Percentiles rank a stretch among this genome's conserved stretches.
These are phyloP conservation scores for mouse (Mus musculus) DNA, from an alignment of 2,113 vertebrate species.

Conservation along the genomic window GRCm39 chr5:144036001-144036500, in stretches of 20 bases:
- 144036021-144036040: background rate
- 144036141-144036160: background rate
- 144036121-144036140: background rate
- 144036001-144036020: background rate
- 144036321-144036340: background rate
- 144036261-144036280: background rate
- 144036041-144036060: background rate
- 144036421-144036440: background rate
- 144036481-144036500: background rate
- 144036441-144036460: background rate
- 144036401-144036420: background rate
- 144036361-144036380: background rate
- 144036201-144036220: background rate
- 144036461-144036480: background rate
- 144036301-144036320: background rate
- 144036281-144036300: background rate
- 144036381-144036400: background rate
- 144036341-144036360: background rate
- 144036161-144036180: background rate
- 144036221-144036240: background rate
- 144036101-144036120: background rate
- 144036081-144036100: background rate
- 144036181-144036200: background rate
- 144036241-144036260: background rate
- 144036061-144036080: background rate